phyloP scores from a whole-genome alignment of 2,888 invertebrate species.

The Agrotis segetum region DNA sequence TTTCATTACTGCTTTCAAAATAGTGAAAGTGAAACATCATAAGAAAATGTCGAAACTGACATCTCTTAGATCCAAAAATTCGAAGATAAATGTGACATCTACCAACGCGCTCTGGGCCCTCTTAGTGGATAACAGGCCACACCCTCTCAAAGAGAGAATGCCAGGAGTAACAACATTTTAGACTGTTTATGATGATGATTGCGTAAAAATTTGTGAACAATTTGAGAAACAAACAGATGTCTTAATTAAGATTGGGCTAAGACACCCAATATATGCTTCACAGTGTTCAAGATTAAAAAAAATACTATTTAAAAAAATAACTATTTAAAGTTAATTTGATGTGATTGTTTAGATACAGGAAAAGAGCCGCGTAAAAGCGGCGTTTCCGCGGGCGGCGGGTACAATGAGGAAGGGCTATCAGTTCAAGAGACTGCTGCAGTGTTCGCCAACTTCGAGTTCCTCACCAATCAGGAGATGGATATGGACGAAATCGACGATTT shows the following conservation, averaged over 20 bases:
- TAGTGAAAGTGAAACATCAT: too few species aligned
- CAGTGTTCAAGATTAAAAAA: background rate
- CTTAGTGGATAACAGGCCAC: too few species aligned
- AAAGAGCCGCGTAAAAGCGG: conserved; percentile 84
- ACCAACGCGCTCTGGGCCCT: too few species aligned
- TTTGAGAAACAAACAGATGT: background rate
- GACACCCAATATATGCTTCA: too few species aligned
- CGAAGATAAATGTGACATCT: too few species aligned
- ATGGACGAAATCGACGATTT: conserved; percentile 97
- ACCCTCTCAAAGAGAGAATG: too few species aligned
- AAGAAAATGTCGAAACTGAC: too few species aligned
- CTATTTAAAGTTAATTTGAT: conserved; percentile 7
- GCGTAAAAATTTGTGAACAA: background rate
- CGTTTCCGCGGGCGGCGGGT: conserved; percentile 79
- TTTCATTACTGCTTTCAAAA: too few species aligned
- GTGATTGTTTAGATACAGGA: conserved; percentile 42
- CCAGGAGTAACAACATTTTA: too few species aligned
- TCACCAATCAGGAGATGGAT: conserved; percentile 96
- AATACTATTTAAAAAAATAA: background rate
- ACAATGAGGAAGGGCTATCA: conserved; percentile 86
- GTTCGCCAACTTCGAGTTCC: conserved; percentile 98
- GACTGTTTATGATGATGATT: too few species aligned
- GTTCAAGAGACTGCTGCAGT: conserved; percentile 95
- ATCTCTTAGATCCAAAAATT: too few species aligned
- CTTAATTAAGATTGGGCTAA: background rate